Conservation (phyloP, 2,113 vertebrate species). For the Gallinago undulata region DNA sequence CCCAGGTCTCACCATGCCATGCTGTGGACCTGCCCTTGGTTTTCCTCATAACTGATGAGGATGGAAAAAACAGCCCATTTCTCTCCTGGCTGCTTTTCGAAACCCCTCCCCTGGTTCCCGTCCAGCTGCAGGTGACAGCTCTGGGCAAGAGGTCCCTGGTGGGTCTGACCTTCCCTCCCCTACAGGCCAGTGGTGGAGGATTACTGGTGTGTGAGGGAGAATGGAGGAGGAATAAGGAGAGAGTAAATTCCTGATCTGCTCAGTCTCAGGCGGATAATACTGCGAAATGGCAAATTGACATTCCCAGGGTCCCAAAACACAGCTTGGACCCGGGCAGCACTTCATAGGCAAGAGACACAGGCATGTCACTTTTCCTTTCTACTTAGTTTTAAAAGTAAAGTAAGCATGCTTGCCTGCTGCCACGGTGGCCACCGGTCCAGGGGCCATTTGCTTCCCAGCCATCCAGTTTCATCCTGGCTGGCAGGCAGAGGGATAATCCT, state of each 20-base stretch:
- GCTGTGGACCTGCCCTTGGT: background rate
- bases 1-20: fast-evolving
- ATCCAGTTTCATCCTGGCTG: background rate
- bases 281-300: background rate
- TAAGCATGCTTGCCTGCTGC: fast-evolving
- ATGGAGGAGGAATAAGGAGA: background rate
- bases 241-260: background rate
- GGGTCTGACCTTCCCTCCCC: background rate
- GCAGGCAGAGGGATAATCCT: conserved; percentile 35
- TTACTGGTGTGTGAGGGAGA: background rate
- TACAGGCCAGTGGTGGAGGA: background rate
- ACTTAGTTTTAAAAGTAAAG: background rate
- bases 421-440: fast-evolving
- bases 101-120: background rate
- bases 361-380: background rate
- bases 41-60: background rate
- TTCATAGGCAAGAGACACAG: background rate
- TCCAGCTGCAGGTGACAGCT: fast-evolving
- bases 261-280: background rate
- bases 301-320: background rate
- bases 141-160: fast-evolving
- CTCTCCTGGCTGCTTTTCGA: background rate
- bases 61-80: background rate
- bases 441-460: background rate
- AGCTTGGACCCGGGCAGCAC: background rate